These are phyloP conservation scores for Holocentrus rufus DNA, from an alignment of 2,797 vertebrate species.

Conservation along the genomic window DNA sequence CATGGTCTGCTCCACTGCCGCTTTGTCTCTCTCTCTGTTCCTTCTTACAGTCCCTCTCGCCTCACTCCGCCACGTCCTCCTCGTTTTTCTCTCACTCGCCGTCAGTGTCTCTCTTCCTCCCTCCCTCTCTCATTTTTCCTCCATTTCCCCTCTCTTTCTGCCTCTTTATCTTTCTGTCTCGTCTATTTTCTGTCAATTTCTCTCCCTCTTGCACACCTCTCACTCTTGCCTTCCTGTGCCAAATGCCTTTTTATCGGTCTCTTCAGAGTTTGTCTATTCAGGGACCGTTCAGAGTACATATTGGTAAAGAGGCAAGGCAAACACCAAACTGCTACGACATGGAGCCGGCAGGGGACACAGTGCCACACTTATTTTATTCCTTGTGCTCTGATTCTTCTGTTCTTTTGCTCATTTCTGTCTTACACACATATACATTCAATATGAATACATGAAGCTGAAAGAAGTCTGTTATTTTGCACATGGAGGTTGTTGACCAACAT, in stretches of 20 bases:
- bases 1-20: slow-evolving; percentile 18
- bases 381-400: slow-evolving; percentile 7
- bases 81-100: slow-evolving; percentile 41
- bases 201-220: slow-evolving; percentile 23
- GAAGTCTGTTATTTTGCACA: background rate
- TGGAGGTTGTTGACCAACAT: too few relatives aligned
- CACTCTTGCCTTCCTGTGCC: slow-evolving; percentile 43
- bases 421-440: background rate
- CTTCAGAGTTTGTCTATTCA: slow-evolving; percentile 64
- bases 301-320: slow-evolving; percentile 67
- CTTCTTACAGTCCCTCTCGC: slow-evolving; percentile 13
- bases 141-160: background rate
- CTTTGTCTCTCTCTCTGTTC: slow-evolving; percentile 36
- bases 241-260: slow-evolving; percentile 68
- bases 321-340: slow-evolving; percentile 57
- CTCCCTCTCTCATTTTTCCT: slow-evolving; percentile 39
- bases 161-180: slow-evolving; percentile 23
- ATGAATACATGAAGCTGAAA: background rate
- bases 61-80: slow-evolving; percentile 19
- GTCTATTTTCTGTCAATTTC: slow-evolving; percentile 23
- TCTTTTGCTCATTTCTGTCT: slow-evolving; percentile 19
- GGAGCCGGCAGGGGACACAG: slow-evolving; percentile 37
- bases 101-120: slow-evolving; percentile 16
- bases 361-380: slow-evolving; percentile 20
- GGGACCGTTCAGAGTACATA: slow-evolving; percentile 59